Percentiles rank a stretch among this genome's conserved stretches.
Evolutionary conservation across 2,888 invertebrate genomes (phyloP).

Genomic region (Aporophyla lueneburgensis): DNA sequence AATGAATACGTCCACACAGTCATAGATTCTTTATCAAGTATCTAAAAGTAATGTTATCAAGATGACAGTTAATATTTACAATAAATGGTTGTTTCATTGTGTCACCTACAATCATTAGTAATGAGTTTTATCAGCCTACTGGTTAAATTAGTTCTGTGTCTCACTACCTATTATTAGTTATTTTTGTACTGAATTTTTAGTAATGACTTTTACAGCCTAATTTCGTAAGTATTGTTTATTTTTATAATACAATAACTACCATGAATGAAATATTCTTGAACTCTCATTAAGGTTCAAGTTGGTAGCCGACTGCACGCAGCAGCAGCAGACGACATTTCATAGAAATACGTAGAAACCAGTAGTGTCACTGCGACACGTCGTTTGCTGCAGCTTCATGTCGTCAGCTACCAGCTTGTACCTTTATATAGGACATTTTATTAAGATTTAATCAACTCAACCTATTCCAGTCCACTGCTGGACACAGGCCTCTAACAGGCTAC

Average conservation of each 20-base stretch:
- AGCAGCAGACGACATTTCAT: no score
- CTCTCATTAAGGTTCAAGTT: no score
- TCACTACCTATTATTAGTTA: background rate
- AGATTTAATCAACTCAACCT: no score
- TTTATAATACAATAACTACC: background rate
- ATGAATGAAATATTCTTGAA: background rate
- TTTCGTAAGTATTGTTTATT: background rate
- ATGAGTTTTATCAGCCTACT: constrained; percentile 19
- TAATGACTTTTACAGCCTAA: background rate
- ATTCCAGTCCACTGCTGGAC: background rate
- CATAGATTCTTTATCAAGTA: constrained; percentile 19
- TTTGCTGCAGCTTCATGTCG: no score
- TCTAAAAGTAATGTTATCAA: constrained; percentile 4
- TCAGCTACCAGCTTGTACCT: no score
- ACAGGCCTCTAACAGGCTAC: background rate
- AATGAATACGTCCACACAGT: constrained; percentile 11
- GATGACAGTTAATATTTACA: constrained; percentile 32
- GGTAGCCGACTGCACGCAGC: no score
- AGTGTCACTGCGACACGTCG: no score
- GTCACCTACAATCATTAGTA: constrained; percentile 22
- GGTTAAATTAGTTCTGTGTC: background rate
- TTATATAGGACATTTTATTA: no score
- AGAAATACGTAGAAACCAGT: no score
- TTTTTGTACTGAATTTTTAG: background rate
- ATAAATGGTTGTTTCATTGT: constrained; percentile 17